Base-by-base conservation (phyloP, 2,113 vertebrate species). In the Seriola aureovittata region DNA sequence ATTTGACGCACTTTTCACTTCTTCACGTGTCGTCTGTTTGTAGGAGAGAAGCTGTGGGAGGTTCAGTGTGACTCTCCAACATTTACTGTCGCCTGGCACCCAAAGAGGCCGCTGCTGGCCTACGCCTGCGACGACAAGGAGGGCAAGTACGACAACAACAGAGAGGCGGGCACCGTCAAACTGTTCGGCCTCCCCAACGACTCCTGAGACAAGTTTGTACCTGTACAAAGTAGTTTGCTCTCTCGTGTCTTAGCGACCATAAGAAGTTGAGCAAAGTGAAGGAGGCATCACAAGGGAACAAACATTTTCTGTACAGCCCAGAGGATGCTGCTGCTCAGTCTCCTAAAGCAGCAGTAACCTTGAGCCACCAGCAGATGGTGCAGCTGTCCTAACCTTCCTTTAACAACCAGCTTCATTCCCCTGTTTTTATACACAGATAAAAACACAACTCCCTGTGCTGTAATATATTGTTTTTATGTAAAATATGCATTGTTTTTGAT, bases 51-150 rank as follows among this genome's bases (percentile, higher is more conserved):
- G 90, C 95, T 99, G 36, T 99, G 98, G 98, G 98, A 99, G 91
- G 97, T 99, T n/a, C 98, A 99, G 92, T 99, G 98, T 0, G 98
- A 99, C 78, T 99, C 98, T 0, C 98, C 98, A 0, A 99, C 98
- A 68, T 99, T 99, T 90, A 99, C 98, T 0, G 98, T 99, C 29
- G 98, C 98, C 44, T 99, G 98, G 98, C 98, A 99, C 87, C 98
- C 98, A 1, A 99, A 99, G 93, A 94, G 97, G 65, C 98, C 98
- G 0, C 94, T 99, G 80, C 87, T 99, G 92, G 98, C 98, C 0
- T 99, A 98, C 14, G 98, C 98, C 82, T 99, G 98, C 54, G 98
- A 99, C 0, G 98, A 99, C 95, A 99, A 99, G 92, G 98, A 99
- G 44, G 97, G 97, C 62, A 99, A 99, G 93, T 99, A 99, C 0